These are phyloP conservation scores for Tetrax tetrax DNA, from an alignment of 2,113 vertebrate species.

Conservation along the genomic window DNA sequence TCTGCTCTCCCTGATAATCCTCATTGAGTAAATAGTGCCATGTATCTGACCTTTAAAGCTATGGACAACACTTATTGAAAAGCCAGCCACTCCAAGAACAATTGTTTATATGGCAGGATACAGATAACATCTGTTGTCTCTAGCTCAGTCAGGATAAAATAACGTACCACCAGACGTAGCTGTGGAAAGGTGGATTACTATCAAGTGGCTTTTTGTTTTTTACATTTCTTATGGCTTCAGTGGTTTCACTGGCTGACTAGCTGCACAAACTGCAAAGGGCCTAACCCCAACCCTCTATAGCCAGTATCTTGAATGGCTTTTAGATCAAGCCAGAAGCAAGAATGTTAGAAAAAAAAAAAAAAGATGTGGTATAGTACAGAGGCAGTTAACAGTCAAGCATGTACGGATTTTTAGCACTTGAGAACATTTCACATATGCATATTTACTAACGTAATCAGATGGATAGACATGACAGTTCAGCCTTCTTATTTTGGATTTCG, in stretches of 20 bases:
- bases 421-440: background rate
- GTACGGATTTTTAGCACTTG: background rate
- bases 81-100: background rate
- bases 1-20: background rate
- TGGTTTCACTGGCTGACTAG: background rate
- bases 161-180: background rate
- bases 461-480: background rate
- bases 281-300: background rate
- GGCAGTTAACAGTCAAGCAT: background rate
- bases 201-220: background rate
- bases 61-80: background rate
- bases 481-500: background rate
- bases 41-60: background rate
- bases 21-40: background rate
- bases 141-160: background rate
- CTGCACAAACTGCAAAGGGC: background rate
- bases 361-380: background rate
- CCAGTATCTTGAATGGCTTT: background rate
- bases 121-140: background rate
- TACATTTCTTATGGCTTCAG: background rate
- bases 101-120: background rate
- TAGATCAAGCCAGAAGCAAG: background rate
- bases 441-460: background rate
- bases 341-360: background rate
- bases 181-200: background rate